Base-by-base conservation (phyloP, 2,888 invertebrate species). In the Leptinotarsa rubiginosa region DNA sequence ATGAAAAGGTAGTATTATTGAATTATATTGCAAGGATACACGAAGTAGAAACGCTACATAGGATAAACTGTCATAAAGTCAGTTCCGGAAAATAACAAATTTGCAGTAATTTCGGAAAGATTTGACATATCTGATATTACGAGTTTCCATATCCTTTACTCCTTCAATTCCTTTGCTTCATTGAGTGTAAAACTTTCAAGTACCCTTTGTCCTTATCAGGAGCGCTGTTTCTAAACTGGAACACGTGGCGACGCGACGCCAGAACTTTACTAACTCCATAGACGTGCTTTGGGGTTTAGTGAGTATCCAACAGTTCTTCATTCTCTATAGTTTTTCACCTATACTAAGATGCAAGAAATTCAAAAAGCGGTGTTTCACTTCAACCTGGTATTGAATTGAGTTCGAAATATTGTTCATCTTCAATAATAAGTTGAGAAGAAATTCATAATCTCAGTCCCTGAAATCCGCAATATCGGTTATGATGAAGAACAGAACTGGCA, bases 161-260 rank as follows among this genome's bases (percentile, higher is more conserved):
- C 62, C 16, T 31, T 15, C 2, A 62, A 62, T 7, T n/a, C 3
- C 47, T 3, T 47, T 20, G 20, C 52, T 41, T 10, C 20, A 56
- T 47, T 18, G 20, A 56, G 41, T 52, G 41, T 56, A 54, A 25
- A 69, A 69, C 47, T 69, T 69, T 69, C 59, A 56, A 56, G 69
- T 47, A 31, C 18, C 18, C 56, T 22, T 49, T 56, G 56, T 56
- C 47, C 47, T 69, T 69, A 56, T 52, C 68, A 68, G 47, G 7
- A 47, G 59, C 54, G 68, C 31, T 54, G 20, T 54, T 47, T 52
- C 68, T 54, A 22, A 68, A 69, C 18, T 47, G 69, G 47, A 50
- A 67, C 67, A 67, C 67, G 67, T 54, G 69, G 56, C 69, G 69
- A 69, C 56, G 47, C 68, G 68, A 69, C 69, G 69, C 41, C 56